Evolutionary conservation across 2,888 invertebrate genomes (phyloP), one percentile per base, ranked within the genome.

Genomic region (Nomada ruficornis): DNA sequence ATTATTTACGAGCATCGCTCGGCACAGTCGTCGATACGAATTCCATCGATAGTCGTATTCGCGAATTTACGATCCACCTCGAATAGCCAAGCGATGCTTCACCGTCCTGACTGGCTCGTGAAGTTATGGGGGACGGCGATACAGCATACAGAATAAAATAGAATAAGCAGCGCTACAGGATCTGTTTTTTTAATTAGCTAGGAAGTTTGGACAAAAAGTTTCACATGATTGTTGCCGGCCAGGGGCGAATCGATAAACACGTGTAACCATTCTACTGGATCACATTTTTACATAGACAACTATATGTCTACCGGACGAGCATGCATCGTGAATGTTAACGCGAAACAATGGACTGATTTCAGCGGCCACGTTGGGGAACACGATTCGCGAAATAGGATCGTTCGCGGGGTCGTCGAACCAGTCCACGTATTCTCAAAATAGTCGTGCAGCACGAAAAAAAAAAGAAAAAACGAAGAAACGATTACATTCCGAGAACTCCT

Each of bases 401-500:
- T 36, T n/a, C 23, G 36, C 71, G 65, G 52, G 79, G 74, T 85
- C 80, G 29, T 67, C 57, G 82, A 84, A 84, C 80, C 65, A 44
- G 47, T 47, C 36, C 54, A 36, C 67, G 52, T 36, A 47, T 59
- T 20, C 44, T 59, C 11, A 15, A 77, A 44, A 64, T 20, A n/a
- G 20, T 59, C n/a, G 26, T 26, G 52, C 59, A 23, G 36, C 7
- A 36, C 36, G 7, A 36, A 9, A 36, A 36, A 7, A 7, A 7
- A n/a, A 7, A 29, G 20, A 44, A 18, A 63, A 36, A 44, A 18
- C 15, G 36, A 18, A 60, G 10, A 29, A 18, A 29, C 36, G 20
- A 11, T 23, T 36, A 15, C 59, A 50, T 20, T 23, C 5, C 11
- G 36, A 60, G 36, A 13, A 7, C 23, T 23, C 15, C 11, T 18